Percentiles rank a stretch among this genome's conserved stretches.
These are phyloP conservation scores for Phrynosoma blainvillii DNA, from an alignment of 2,113 vertebrate genomes.

Conservation along the genomic window DNA sequence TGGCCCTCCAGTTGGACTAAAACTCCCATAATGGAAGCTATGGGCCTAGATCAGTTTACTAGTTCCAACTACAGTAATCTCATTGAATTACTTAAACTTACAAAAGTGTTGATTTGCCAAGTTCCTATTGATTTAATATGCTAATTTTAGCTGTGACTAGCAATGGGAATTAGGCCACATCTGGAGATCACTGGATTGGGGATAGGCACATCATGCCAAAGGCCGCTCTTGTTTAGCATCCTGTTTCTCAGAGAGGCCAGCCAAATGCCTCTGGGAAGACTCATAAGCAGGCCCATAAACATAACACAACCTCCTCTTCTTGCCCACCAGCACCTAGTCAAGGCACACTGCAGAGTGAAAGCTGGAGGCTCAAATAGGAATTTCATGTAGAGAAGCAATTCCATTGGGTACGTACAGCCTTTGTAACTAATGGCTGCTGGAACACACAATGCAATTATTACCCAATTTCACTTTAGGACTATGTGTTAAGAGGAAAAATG, in stretches of 20 bases:
- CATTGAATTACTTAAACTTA: no score
- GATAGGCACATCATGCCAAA: not conserved
- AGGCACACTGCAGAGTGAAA: not conserved
- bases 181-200: no score
- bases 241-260: not conserved
- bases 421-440: no score
- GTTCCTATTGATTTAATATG: no score
- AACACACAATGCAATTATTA: not conserved
- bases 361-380: not conserved
- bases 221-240: not conserved
- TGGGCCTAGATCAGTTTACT: no score
- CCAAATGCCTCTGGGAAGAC: not conserved
- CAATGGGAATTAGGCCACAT: no score
- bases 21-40: not conserved
- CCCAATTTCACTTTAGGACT: not conserved
- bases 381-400: not conserved
- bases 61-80: no score
- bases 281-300: not conserved
- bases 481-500: not conserved
- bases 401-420: not conserved
- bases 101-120: no score
- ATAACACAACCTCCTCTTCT: not conserved
- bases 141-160: no score
- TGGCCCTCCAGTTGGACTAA: no score
- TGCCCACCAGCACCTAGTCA: not conserved